These are phyloP conservation scores for Omphaloscelis lunosa DNA, from an alignment of 2,888 invertebrate genomes.

Conservation along the genomic window DNA sequence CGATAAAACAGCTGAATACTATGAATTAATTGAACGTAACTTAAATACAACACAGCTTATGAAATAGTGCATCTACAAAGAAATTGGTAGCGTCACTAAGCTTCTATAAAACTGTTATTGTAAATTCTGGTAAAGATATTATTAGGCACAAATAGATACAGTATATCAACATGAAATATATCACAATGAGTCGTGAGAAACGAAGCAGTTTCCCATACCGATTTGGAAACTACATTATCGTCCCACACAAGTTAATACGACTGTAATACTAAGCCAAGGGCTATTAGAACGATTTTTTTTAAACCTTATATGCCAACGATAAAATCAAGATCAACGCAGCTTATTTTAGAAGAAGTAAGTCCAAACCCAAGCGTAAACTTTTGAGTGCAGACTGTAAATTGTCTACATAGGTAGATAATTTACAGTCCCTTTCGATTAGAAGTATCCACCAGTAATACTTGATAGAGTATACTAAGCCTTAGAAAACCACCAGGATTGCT, in stretches of 20 bases:
- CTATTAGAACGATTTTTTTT: neutral
- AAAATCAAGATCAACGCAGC: neutral
- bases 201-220: conserved; percentile 29
- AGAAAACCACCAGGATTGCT: neutral
- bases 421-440: neutral
- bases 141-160: neutral
- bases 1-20: neutral
- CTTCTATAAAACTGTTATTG: too few species aligned
- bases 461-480: too few species aligned
- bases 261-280: neutral
- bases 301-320: neutral
- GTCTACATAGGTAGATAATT: neutral
- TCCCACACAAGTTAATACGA: conserved; percentile 25
- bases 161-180: conserved; percentile 15
- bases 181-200: conserved; percentile 37
- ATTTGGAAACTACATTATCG: conserved; percentile 33
- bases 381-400: neutral
- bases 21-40: too few species aligned
- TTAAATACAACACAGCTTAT: neutral
- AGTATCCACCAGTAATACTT: neutral
- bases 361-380: neutral
- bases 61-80: neutral
- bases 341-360: neutral
- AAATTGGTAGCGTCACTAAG: too few species aligned
- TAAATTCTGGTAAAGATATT: neutral